Evolutionary conservation across 2,888 invertebrate species (phyloP).

Genomic region (Oscheius onirici): DNA sequence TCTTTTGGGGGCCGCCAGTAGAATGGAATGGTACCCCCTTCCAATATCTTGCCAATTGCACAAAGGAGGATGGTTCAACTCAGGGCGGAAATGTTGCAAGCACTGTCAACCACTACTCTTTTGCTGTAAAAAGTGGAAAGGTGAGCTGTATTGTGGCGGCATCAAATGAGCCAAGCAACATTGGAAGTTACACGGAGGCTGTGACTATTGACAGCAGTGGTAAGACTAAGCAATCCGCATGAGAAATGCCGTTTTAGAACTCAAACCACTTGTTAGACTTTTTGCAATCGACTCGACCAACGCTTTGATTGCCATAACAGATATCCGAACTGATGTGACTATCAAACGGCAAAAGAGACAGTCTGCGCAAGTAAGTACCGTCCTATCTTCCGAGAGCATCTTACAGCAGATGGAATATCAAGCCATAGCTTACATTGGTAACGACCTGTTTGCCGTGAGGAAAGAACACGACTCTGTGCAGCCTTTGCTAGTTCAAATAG

Average conservation of each 20-base stretch:
- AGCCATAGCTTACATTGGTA: constrained; percentile 67
- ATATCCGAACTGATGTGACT: constrained; percentile 51
- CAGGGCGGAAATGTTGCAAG: constrained; percentile 54
- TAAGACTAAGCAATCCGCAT: constrained; percentile 13
- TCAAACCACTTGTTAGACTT: constrained; percentile 66
- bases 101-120: constrained; percentile 62
- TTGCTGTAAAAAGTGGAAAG: constrained; percentile 69
- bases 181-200: constrained; percentile 60
- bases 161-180: constrained; percentile 66
- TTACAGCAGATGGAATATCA: constrained; percentile 57
- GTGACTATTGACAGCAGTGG: constrained; percentile 68
- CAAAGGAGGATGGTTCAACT: constrained; percentile 53
- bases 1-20: constrained; percentile 67
- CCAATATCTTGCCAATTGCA: constrained; percentile 68
- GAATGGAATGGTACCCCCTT: constrained; percentile 69
- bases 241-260: constrained; percentile 47
- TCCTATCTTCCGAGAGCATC: not conserved
- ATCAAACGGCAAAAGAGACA: constrained; percentile 43
- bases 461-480: constrained; percentile 66
- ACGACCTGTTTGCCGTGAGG: constrained; percentile 66
- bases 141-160: constrained; percentile 68
- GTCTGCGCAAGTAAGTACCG: constrained; percentile 29
- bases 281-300: constrained; percentile 70
- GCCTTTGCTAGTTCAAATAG: constrained; percentile 65
- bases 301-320: constrained; percentile 62